Evolutionary conservation across 92 coral and sea anemone genomes (phyloP).

Genomic region (Actinernus sp.): DNA sequence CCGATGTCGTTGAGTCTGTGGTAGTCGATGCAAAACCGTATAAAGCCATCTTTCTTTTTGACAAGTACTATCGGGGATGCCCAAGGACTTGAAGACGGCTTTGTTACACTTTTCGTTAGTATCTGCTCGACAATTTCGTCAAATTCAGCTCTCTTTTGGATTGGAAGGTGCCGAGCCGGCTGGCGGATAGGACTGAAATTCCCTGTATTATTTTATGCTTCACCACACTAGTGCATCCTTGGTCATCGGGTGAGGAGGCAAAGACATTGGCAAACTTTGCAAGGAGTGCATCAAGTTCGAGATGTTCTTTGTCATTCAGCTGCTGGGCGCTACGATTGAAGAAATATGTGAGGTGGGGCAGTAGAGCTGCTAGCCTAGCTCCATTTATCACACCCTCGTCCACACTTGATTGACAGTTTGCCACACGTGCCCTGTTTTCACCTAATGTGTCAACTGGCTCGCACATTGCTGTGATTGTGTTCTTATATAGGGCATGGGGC

Average conservation of each 20-base stretch:
- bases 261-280: slow-evolving; percentile 4
- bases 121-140: slow-evolving; percentile 18
- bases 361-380: too few relatives aligned
- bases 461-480: too few relatives aligned
- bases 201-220: slow-evolving; percentile 12
- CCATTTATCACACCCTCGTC: too few relatives aligned
- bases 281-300: not conserved
- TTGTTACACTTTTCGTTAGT: slow-evolving; percentile 24
- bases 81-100: slow-evolving; percentile 56
- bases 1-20: slow-evolving; percentile 27
- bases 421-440: too few relatives aligned
- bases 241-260: not conserved
- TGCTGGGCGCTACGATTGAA: slow-evolving; percentile 5
- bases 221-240: slow-evolving; percentile 11
- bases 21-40: slow-evolving; percentile 52
- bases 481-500: too few relatives aligned
- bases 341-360: slow-evolving; percentile 6
- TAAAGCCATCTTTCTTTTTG: slow-evolving; percentile 50
- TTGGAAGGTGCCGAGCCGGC: slow-evolving; percentile 29
- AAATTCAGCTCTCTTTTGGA: slow-evolving; percentile 9
- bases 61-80: slow-evolving; percentile 48
- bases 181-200: slow-evolving; percentile 31
- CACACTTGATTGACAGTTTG: too few relatives aligned
- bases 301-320: not conserved
- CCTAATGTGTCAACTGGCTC: too few relatives aligned